A percentile compares a stretch with the other conserved stretches of the same genome.
Evolutionary conservation across 2,113 vertebrate genomes (phyloP).

Genomic region (Abramis brama): DNA sequence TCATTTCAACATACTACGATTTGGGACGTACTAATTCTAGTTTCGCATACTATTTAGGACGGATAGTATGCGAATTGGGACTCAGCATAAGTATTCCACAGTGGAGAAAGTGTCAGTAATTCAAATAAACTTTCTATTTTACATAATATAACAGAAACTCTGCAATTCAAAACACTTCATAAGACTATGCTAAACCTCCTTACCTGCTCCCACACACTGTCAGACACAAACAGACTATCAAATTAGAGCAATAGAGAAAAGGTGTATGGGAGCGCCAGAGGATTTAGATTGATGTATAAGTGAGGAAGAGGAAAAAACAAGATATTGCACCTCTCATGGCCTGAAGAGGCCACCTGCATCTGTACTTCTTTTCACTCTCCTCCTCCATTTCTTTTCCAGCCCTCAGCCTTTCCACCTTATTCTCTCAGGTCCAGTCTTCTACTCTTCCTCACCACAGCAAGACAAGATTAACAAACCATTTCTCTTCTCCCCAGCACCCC

Average conservation of each 20-base stretch:
- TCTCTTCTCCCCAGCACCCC: background rate
- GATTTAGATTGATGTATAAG: slow-evolving; percentile 7
- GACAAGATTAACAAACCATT: slow-evolving; percentile 13
- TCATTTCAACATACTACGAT: too few relatives aligned
- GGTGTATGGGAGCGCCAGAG: background rate
- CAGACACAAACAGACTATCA: background rate
- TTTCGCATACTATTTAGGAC: too few relatives aligned
- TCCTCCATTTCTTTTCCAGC: background rate
- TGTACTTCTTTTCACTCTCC: background rate
- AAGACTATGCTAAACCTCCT: background rate
- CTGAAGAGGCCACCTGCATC: background rate
- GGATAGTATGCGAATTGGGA: too few relatives aligned
- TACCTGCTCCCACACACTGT: background rate
- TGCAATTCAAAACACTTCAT: background rate
- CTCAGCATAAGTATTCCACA: background rate
- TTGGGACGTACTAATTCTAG: too few relatives aligned
- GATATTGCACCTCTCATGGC: background rate
- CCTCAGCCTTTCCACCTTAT: background rate
- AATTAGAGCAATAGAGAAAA: background rate
- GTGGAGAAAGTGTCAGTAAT: slow-evolving; percentile 13
- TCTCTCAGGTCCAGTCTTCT: background rate
- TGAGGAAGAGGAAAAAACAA: background rate
- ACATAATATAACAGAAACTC: background rate
- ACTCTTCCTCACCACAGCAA: background rate
- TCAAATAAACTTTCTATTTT: background rate